These are phyloP conservation scores for Diachasma alloeum DNA, from an alignment of 1,140 invertebrate species.

Conservation along the genomic window DNA sequence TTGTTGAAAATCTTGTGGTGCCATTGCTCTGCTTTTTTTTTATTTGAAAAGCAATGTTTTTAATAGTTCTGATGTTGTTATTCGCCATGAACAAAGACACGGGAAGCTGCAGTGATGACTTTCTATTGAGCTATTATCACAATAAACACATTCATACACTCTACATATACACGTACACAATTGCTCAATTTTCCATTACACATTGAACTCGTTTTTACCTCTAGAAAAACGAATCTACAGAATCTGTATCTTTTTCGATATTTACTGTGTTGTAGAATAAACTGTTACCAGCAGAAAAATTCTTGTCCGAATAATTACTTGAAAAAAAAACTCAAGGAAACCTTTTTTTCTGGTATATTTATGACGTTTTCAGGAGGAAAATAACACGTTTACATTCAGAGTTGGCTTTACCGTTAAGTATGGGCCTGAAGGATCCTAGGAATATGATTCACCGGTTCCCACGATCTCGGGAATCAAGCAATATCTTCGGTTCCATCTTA, in stretches of 20 bases:
- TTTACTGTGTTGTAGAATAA: conserved; percentile 50
- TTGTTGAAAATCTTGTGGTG: neutral
- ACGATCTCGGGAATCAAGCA: conserved; percentile 14
- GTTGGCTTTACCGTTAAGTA: neutral
- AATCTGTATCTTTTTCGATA: conserved; percentile 50
- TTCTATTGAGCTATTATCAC: neutral
- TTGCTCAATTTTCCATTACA: neutral
- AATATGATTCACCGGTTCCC: conserved; percentile 21
- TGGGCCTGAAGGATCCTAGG: neutral
- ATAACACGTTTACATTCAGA: neutral
- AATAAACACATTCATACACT: neutral
- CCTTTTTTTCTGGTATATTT: neutral
- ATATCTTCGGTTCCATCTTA: neutral
- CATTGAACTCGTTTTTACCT: neutral
- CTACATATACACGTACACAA: neutral
- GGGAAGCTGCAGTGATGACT: neutral
- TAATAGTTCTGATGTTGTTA: neutral
- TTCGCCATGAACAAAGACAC: neutral
- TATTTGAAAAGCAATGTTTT: neutral
- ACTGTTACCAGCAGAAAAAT: conserved; percentile 44
- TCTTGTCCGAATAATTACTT: neutral
- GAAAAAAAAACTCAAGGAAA: neutral
- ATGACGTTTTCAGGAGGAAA: neutral
- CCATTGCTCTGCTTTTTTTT: neutral
- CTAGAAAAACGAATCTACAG: neutral